Percentiles rank a stretch among this genome's conserved stretches.
These are phyloP conservation scores for Tinea trinotella DNA, from an alignment of 2,888 invertebrate species.

Conservation along the genomic window DNA sequence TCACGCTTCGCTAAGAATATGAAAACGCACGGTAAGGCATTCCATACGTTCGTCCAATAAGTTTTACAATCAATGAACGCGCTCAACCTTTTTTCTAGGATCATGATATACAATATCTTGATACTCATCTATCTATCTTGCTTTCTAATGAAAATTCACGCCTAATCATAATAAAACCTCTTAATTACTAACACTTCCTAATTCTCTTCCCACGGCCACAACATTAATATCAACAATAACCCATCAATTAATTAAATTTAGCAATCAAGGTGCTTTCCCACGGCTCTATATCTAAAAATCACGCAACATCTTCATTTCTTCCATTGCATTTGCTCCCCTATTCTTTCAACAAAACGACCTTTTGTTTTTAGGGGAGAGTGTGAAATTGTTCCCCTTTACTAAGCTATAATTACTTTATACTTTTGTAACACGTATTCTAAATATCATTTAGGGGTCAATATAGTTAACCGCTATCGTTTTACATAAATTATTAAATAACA, in stretches of 20 bases:
- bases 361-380: conserved; percentile 66
- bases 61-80: no score
- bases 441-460: conserved; percentile 14
- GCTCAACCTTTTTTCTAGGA: no score
- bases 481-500: neutral
- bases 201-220: conserved; percentile 48
- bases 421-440: conserved; percentile 28
- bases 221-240: conserved; percentile 29
- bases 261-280: conserved; percentile 67
- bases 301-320: conserved; percentile 69
- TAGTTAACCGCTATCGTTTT: conserved; percentile 3
- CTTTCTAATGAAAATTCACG: no score
- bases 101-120: no score
- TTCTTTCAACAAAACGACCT: conserved; percentile 31
- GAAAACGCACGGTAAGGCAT: no score
- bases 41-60: no score
- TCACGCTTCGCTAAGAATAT: no score
- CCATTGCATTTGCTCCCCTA: conserved; percentile 50
- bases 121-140: no score
- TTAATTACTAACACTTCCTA: conserved; percentile 22
- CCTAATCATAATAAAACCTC: conserved; percentile 19
- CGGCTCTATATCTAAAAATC: conserved; percentile 65
- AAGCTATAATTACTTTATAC: conserved; percentile 43
- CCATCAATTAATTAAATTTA: conserved; percentile 60
- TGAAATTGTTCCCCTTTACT: conserved; percentile 50